Evolutionary conservation across 2,888 invertebrate species (phyloP).

Genomic region (Mycalesis mineus): DNA sequence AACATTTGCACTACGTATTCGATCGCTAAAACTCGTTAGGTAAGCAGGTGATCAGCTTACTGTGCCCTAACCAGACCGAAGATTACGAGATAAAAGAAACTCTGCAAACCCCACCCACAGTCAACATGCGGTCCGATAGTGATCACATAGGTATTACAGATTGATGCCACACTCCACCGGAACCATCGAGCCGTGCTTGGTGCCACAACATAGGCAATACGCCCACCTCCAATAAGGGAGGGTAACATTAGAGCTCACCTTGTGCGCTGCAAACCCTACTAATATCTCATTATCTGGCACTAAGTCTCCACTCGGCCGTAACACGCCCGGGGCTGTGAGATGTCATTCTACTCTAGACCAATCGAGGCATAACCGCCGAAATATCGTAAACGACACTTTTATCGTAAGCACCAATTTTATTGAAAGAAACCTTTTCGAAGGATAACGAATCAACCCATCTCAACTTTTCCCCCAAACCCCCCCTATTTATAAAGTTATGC

Average conservation of each 20-base stretch:
- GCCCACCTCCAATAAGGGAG: slow-evolving; percentile 79
- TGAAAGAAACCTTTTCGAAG: too few species aligned
- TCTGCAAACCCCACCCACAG: slow-evolving; percentile 53
- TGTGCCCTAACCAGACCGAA: slow-evolving; percentile 40
- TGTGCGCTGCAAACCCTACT: slow-evolving; percentile 77
- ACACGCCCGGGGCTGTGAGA: not conserved
- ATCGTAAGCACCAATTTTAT: too few species aligned
- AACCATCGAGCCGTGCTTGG: slow-evolving; percentile 71
- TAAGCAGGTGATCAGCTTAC: slow-evolving; percentile 44
- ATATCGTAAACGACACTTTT: too few species aligned
- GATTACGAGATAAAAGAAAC: slow-evolving; percentile 32
- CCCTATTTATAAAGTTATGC: too few species aligned
- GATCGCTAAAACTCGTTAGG: slow-evolving; percentile 38
- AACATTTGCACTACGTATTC: slow-evolving; percentile 2
- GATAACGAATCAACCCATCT: too few species aligned
- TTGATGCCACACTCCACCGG: slow-evolving; percentile 60
- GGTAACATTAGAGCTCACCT: slow-evolving; percentile 76
- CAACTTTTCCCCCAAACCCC: too few species aligned
- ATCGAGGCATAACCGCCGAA: too few species aligned
- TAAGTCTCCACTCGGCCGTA: slow-evolving; percentile 35
- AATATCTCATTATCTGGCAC: slow-evolving; percentile 54
- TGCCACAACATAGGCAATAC: slow-evolving; percentile 76
- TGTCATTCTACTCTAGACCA: not conserved
- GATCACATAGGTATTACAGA: slow-evolving; percentile 40
- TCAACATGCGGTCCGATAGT: slow-evolving; percentile 35